These are phyloP conservation scores for Redunca redunca DNA, from an alignment of 2,113 vertebrate species.

Conservation along the genomic window DNA sequence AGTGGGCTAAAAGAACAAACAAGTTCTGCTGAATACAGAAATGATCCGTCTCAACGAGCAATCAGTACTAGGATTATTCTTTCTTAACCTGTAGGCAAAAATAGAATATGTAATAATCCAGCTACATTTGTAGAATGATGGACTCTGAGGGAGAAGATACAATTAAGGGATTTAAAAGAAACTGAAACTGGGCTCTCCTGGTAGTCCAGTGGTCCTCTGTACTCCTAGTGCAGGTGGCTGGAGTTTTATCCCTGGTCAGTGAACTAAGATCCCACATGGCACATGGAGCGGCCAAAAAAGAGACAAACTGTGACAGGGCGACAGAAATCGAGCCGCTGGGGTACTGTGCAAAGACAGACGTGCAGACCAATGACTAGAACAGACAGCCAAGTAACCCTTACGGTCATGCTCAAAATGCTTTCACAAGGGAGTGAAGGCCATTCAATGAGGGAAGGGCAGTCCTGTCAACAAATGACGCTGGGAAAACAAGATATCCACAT, in stretches of 20 bases:
- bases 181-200: neutral
- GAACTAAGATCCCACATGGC: neutral
- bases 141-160: neutral
- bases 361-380: neutral
- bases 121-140: neutral
- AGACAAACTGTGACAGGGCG: neutral
- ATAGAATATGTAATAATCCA: neutral
- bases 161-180: neutral
- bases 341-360: neutral
- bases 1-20: neutral
- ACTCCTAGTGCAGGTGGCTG: neutral
- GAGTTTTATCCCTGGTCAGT: neutral
- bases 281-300: neutral
- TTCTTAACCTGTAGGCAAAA: too few species aligned
- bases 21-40: neutral
- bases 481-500: neutral
- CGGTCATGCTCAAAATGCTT: accelerated
- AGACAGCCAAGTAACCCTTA: neutral
- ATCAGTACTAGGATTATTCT: neutral
- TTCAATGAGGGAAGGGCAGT: too few species aligned
- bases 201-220: neutral
- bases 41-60: neutral
- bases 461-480: neutral
- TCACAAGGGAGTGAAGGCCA: neutral
- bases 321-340: neutral